Conservation (phyloP, 1,140 invertebrate genomes). For the Paracyclopina nana region DNA sequence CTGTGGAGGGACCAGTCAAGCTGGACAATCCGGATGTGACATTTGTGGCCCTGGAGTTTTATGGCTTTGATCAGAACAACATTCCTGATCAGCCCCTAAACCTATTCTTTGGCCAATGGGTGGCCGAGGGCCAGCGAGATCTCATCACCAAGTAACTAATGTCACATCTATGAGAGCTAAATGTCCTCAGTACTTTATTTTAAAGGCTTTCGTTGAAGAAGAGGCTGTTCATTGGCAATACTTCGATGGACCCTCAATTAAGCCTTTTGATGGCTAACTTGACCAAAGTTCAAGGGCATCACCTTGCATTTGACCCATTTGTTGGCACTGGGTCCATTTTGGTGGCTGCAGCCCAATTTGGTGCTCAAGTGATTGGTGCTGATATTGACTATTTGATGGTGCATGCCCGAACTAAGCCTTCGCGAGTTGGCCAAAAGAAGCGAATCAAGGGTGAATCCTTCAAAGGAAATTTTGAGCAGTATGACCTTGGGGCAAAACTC, state of each 20-base stretch:
- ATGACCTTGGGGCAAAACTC: neutral
- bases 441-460: conserved; percentile 10
- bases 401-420: conserved; percentile 60
- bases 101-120: conserved; percentile 25
- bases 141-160: conserved; percentile 48
- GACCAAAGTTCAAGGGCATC: conserved; percentile 45
- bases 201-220: conserved; percentile 71
- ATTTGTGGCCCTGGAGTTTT: conserved; percentile 12
- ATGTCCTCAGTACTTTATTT: too few species aligned
- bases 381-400: conserved; percentile 87
- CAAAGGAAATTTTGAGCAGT: conserved; percentile 15
- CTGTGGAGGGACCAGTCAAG: neutral
- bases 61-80: conserved; percentile 9
- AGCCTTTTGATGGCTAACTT: conserved; percentile 86
- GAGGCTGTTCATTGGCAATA: conserved; percentile 87
- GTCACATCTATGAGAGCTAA: too few species aligned
- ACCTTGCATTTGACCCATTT: conserved; percentile 78
- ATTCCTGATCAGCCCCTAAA: conserved; percentile 19
- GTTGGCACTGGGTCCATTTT: conserved; percentile 83
- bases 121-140: conserved; percentile 56
- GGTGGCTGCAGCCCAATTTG: conserved; percentile 72
- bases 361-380: conserved; percentile 65
- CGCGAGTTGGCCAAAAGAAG: conserved; percentile 26
- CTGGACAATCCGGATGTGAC: conserved; percentile 7
- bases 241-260: conserved; percentile 84